These are phyloP conservation scores for Bolinopsis microptera DNA, from an alignment of 37 sponge, comb jelly and placozoan species.

Conservation along the genomic window DNA sequence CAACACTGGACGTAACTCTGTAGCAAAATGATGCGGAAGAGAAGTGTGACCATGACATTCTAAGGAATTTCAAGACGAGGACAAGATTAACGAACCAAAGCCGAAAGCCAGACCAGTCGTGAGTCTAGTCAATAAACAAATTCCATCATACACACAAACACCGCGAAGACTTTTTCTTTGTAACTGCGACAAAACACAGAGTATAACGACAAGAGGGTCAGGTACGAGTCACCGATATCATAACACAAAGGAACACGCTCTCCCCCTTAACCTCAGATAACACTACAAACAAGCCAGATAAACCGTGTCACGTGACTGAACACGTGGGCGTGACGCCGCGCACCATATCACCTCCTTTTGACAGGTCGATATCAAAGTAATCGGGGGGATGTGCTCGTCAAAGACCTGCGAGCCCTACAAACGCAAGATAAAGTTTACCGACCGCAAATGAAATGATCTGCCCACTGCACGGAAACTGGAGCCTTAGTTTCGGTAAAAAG, in stretches of 20 bases:
- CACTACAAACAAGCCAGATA: not conserved
- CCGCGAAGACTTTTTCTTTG: too few relatives aligned
- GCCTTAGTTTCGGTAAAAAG: not conserved
- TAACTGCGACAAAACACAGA: too few relatives aligned
- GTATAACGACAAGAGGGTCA: too few relatives aligned
- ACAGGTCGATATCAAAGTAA: not conserved
- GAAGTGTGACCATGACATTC: too few relatives aligned
- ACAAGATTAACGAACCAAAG: too few relatives aligned
- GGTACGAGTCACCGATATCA: not conserved
- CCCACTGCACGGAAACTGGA: not conserved
- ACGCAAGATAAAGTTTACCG: not conserved
- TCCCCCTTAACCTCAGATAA: not conserved
- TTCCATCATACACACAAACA: too few relatives aligned
- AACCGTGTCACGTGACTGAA: not conserved
- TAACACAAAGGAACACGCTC: not conserved
- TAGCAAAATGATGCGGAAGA: too few relatives aligned
- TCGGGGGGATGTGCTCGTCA: not conserved
- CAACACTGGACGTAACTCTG: too few relatives aligned
- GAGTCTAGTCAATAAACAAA: too few relatives aligned
- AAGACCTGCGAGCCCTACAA: not conserved
- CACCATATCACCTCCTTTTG: not conserved
- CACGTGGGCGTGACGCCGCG: not conserved
- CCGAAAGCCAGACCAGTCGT: too few relatives aligned
- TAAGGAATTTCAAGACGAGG: too few relatives aligned
- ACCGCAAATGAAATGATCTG: not conserved